Evolutionary conservation across 2,888 invertebrate species (phyloP).

Genomic region (Priocnemis perturbator): DNA sequence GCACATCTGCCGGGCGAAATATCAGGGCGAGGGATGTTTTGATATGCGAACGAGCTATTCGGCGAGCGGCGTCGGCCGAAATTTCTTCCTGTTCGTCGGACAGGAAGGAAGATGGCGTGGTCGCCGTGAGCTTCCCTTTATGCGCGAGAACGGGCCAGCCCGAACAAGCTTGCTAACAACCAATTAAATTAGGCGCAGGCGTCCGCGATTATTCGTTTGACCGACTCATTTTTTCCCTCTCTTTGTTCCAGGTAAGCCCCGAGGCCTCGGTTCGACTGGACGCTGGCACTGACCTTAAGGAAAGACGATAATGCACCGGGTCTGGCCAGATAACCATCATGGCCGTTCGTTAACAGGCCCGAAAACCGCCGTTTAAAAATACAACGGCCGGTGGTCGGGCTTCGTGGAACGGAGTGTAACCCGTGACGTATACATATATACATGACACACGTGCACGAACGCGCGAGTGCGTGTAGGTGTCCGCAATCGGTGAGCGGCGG

Average conservation of each 20-base stretch:
- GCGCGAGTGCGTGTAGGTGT: background rate
- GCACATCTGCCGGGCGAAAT: too few relatives aligned
- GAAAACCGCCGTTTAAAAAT: slow-evolving; percentile 52
- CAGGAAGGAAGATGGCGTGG: too few relatives aligned
- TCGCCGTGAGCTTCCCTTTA: too few relatives aligned
- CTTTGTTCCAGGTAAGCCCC: slow-evolving; percentile 71
- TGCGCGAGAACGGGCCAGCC: slow-evolving; percentile 21
- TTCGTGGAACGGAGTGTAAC: slow-evolving; percentile 39
- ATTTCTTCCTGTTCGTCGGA: too few relatives aligned
- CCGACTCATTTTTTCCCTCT: slow-evolving; percentile 49
- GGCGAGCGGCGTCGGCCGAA: too few relatives aligned
- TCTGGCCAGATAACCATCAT: slow-evolving; percentile 59
- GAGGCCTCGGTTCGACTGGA: slow-evolving; percentile 36
- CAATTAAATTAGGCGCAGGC: slow-evolving; percentile 62
- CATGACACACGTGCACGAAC: slow-evolving; percentile 13
- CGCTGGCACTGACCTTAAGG: slow-evolving; percentile 54
- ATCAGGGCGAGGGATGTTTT: too few relatives aligned
- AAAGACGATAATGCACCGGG: slow-evolving; percentile 61
- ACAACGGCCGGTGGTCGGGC: slow-evolving; percentile 43
- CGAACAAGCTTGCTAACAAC: slow-evolving; percentile 57
- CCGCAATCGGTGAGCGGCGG: background rate
- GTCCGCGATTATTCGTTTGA: slow-evolving; percentile 38
- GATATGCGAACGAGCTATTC: too few relatives aligned
- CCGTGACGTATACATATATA: background rate
- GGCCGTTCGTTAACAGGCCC: slow-evolving; percentile 64